Evolutionary conservation across 1,140 invertebrate species (phyloP), one percentile per base, ranked within the genome.

Genomic region (Pseudomyrmex pallidus): DNA sequence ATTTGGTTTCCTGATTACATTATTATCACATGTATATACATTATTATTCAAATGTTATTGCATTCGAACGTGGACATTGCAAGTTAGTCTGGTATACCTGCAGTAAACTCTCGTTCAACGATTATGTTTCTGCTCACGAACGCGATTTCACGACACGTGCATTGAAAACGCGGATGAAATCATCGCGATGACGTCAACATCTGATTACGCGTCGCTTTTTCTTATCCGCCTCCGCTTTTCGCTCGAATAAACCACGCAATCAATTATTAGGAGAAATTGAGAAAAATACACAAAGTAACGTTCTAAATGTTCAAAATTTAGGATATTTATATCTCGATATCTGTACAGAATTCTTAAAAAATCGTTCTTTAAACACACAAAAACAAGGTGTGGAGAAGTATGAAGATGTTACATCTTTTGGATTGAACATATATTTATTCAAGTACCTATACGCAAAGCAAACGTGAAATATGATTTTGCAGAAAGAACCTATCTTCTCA

Each of bases 151-250:
- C 54, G 76, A 59, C 54, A 70, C 76, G 52, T 80, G 76, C 74
- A 77, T 67, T 67, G 61, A 44, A 77, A 77, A 67, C 52, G 48
- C 22, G 35, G 62, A 80, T 80, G 76, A 80, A 22, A n/a, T 80
- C 76, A 80, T 70, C 76, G 76, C 52, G 66, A 8, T 80, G 76
- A 80, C 66, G 66, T 80, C 76, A 70, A 8, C 54, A 70, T 80
- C 64, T 80, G 35, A 80, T 80, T 80, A 25, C 64, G 64, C 35
- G 63, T 59, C 50, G 35, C 35, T 67, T 50, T 48, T 64, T 67
- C 67, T 44, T 63, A 46, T 57, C 63, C 74, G 74, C 52, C 74
- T 35, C 62, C 62, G 52, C 52, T 64, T 54, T 46, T 56, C 52
- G 35, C 50, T 8, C 22, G 50, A 77, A 9, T 12, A 48, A 74